Evolutionary conservation across 2,888 invertebrate species (phyloP), one percentile per base, ranked within the genome.

Genomic region (Spatulosminthurus flaviceps): DNA sequence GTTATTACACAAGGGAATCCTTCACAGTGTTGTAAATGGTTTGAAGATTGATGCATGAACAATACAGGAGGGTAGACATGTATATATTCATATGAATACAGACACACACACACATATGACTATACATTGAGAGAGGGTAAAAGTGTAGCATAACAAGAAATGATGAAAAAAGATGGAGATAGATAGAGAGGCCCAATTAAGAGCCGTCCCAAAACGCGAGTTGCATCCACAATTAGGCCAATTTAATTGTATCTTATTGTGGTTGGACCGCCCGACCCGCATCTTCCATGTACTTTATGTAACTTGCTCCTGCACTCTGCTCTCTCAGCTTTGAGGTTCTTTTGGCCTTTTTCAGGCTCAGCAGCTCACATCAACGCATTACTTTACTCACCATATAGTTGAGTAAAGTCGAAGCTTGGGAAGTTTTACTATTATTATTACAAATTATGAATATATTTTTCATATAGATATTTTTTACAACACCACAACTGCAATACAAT

Each of bases 141-240:
- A 60, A 73, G 73, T 60, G 73, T 41, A 75, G 75, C 66, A 75
- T 71, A 61, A 60, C 21, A 22, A 77, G 72, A 78, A 78, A 72
- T 78, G 78, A 26, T 69, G 78, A 66, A 74, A 79, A 79, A 79
- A 76, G 75, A 61, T 77, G 64, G 75, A 70, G 77, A 78, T 78
- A 80, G 83, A 83, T 81, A 83, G 81, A 83, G 83, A 81, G 81
- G 82, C 82, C 84, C 84, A 84, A 84, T 84, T 84, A 84, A 84
- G 83, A 82, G 79, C 75, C 82, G 82, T 83, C 80, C 82, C 80
- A 81, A 82, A 84, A 84, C 84, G 83, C 82, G 84, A 83, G 82
- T 81, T 84, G 84, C 81, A 84, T 84, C 78, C 80, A 84, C 84
- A 84, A 84, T 84, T 84, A 84, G 83, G 83, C 81, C 83, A 84